Evolutionary conservation across 2,888 invertebrate genomes (phyloP).

Genomic region (Mythimna ferrago): DNA sequence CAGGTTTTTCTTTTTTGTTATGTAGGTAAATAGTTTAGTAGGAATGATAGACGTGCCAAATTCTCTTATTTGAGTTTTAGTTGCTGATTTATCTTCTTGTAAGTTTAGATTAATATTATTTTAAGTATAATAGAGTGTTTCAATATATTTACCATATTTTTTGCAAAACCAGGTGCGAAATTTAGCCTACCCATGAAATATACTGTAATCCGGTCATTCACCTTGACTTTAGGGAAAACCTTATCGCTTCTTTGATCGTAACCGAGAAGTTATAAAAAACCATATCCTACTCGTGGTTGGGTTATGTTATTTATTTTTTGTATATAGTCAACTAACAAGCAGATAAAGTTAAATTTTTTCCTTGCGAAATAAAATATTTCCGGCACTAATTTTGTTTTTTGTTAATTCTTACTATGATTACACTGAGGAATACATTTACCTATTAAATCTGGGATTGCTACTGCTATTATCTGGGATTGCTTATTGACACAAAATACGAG

Average conservation of each 20-base stretch:
- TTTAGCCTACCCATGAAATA: background rate
- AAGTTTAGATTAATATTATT: no score
- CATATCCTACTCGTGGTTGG: background rate
- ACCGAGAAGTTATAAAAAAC: background rate
- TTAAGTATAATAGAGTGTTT: no score
- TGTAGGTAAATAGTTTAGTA: no score
- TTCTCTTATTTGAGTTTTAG: no score
- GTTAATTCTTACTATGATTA: no score
- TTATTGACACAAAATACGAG: no score
- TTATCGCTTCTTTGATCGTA: slow-evolving; percentile 18
- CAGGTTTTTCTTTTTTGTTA: no score
- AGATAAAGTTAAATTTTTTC: background rate
- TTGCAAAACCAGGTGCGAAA: background rate
- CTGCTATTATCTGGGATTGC: no score
- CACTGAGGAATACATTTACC: no score
- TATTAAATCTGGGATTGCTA: no score
- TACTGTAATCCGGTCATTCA: slow-evolving; percentile 22
- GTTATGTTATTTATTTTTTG: background rate
- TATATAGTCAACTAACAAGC: background rate
- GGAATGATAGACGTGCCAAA: no score
- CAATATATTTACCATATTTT: background rate
- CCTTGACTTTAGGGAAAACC: slow-evolving; percentile 27
- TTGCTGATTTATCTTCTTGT: no score
- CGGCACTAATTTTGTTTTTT: background rate
- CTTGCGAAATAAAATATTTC: background rate